Percentiles rank a stretch among this genome's conserved stretches.
These are phyloP conservation scores for Chelonus formosanus DNA, from an alignment of 2,888 invertebrate genomes.

Conservation along the genomic window DNA sequence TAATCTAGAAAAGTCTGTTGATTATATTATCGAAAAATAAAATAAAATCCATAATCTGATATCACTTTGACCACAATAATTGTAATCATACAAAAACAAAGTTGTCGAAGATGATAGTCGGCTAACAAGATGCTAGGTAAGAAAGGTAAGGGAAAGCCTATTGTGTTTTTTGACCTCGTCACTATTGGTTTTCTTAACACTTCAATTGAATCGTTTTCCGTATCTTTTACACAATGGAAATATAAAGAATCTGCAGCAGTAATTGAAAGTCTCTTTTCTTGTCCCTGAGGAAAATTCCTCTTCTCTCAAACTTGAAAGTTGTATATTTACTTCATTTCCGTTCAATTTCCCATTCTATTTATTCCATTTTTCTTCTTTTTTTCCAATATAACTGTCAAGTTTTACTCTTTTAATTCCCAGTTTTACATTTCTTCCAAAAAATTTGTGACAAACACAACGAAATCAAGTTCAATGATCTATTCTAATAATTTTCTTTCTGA, in stretches of 20 bases:
- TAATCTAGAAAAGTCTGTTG: too few relatives aligned
- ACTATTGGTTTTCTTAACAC: slow-evolving; percentile 17
- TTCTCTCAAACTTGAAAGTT: slow-evolving; percentile 11
- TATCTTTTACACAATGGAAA: slow-evolving; percentile 10
- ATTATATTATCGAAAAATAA: too few relatives aligned
- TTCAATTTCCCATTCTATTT: background rate
- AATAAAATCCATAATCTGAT: too few relatives aligned
- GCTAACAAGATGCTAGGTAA: too few relatives aligned
- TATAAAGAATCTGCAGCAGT: slow-evolving; percentile 22
- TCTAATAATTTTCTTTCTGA: too few relatives aligned
- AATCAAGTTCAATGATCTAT: too few relatives aligned
- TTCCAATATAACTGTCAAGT: background rate
- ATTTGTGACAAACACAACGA: too few relatives aligned
- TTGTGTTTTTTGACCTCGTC: slow-evolving; percentile 20
- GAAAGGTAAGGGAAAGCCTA: background rate
- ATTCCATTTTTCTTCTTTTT: slow-evolving; percentile 3
- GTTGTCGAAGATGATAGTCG: too few relatives aligned
- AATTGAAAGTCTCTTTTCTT: slow-evolving; percentile 30
- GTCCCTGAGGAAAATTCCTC: slow-evolving; percentile 1
- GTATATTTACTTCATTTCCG: slow-evolving; percentile 13
- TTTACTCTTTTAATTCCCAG: background rate
- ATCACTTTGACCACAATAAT: too few relatives aligned
- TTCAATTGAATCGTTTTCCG: slow-evolving; percentile 21
- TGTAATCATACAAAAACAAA: too few relatives aligned
- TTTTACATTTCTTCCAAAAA: background rate